A percentile compares a stretch with the other conserved stretches of the same genome.
These are phyloP conservation scores for Falco columbarius DNA, from an alignment of 2,797 vertebrate species.

Conservation along the genomic window DNA sequence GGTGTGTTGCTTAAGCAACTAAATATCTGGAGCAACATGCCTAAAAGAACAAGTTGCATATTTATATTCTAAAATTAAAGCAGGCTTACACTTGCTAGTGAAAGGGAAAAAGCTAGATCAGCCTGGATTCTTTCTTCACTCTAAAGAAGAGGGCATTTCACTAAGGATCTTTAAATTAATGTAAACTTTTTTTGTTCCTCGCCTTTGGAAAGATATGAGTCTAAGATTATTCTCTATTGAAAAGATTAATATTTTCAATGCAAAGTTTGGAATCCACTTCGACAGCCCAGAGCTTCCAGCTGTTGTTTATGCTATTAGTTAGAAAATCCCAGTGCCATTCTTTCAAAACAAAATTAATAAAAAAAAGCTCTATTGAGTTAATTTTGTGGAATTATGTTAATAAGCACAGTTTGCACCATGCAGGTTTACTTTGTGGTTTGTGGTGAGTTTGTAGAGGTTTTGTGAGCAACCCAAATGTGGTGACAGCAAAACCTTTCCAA, in stretches of 20 bases:
- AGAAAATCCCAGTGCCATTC: constrained; percentile 63
- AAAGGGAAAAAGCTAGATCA: not conserved
- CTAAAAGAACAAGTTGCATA: not conserved
- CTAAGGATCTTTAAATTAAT: not conserved
- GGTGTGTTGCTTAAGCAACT: not conserved
- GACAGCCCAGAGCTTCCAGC: constrained; percentile 44
- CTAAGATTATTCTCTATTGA: constrained; percentile 10
- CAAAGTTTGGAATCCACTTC: constrained; percentile 58
- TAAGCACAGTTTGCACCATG: constrained; percentile 65
- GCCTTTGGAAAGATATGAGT: constrained; percentile 1
- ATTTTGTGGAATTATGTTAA: constrained; percentile 74
- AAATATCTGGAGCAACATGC: not conserved
- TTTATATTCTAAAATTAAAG: not conserved
- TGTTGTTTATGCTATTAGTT: constrained; percentile 64
- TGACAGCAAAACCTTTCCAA: constrained; percentile 71
- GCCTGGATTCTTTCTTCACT: not conserved
- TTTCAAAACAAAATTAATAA: constrained; percentile 52
- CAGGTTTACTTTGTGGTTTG: constrained; percentile 78
- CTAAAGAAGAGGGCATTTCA: not conserved
- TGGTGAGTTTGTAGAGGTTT: constrained; percentile 77
- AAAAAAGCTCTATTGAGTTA: constrained; percentile 51
- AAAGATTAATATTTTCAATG: constrained; percentile 70
- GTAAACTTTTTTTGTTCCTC: not conserved
- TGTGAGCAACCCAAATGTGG: constrained; percentile 70
- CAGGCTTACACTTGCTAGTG: not conserved